Percentiles rank a stretch among this genome's conserved stretches.
phyloP scores from a whole-genome alignment of 2,888 invertebrate species.

The Sinhomidia bicolor region DNA sequence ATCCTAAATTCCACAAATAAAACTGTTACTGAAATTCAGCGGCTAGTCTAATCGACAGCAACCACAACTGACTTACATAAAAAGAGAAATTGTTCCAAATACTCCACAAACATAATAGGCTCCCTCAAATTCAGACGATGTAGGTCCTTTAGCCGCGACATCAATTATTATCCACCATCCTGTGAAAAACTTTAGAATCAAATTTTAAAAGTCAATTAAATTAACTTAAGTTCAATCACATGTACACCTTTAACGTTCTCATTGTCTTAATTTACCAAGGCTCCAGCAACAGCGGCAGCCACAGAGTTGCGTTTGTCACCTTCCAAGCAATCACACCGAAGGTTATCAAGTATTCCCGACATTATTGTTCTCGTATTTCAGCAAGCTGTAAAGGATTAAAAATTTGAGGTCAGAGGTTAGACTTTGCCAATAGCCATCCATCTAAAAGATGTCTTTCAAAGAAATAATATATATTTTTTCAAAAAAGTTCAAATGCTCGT shows the following conservation, averaged over 20 bases:
- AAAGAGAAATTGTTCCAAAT: constrained; percentile 94
- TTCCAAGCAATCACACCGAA: constrained; percentile 89
- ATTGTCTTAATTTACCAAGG: constrained; percentile 87
- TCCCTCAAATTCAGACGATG: constrained; percentile 83
- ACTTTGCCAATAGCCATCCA: too few relatives aligned
- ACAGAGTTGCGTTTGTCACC: constrained; percentile 93
- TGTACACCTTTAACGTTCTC: too few relatives aligned
- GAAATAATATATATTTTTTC: not conserved
- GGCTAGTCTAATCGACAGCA: too few relatives aligned
- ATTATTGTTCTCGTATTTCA: constrained; percentile 81
- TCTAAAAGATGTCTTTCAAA: too few relatives aligned
- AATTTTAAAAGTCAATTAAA: too few relatives aligned
- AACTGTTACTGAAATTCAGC: too few relatives aligned
- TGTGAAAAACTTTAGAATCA: constrained; percentile 94
- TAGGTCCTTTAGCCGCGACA: constrained; percentile 87
- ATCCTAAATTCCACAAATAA: constrained; percentile 84
- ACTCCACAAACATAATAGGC: constrained; percentile 96
- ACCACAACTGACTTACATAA: constrained; percentile 87
- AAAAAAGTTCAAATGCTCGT: not conserved
- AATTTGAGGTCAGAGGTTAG: too few relatives aligned
- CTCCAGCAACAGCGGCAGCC: constrained; percentile 92
- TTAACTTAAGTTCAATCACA: too few relatives aligned
- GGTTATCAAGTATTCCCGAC: constrained; percentile 88
- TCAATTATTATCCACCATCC: constrained; percentile 99
- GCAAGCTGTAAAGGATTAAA: too few relatives aligned